Percentiles rank a stretch among this genome's conserved stretches.
phyloP scores from a whole-genome alignment of 53 echinoderm and acorn worm genomes.

The Pentamera pediparva region DNA sequence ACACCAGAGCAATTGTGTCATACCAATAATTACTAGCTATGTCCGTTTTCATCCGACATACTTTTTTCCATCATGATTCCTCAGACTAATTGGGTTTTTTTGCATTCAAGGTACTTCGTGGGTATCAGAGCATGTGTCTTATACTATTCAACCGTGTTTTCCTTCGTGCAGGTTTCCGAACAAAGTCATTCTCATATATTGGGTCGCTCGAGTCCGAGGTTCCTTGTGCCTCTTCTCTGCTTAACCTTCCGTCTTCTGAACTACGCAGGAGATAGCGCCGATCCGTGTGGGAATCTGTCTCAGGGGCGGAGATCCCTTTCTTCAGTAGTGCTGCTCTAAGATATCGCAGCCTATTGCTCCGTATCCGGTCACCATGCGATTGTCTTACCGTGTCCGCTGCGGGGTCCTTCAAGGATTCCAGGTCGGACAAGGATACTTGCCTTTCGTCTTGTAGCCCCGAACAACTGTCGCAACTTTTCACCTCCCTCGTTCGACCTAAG shows the following conservation, averaged over 20 bases:
- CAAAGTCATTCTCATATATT: constrained; percentile 31
- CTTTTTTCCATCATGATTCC: background rate
- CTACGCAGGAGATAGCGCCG: background rate
- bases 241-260: background rate
- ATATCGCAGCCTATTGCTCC: background rate
- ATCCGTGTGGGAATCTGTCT: background rate
- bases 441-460: background rate
- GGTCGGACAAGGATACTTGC: background rate
- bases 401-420: background rate
- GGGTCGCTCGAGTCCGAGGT: too few relatives aligned
- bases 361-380: constrained; percentile 3
- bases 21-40: too few relatives aligned
- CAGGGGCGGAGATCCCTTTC: constrained; percentile 16
- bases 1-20: too few relatives aligned
- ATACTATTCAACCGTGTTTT: constrained; percentile 9
- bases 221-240: background rate
- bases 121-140: too few relatives aligned
- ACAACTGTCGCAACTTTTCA: constrained; percentile 9
- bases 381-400: background rate
- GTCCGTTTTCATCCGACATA: too few relatives aligned
- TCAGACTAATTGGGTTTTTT: too few relatives aligned
- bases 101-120: too few relatives aligned
- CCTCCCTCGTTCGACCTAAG: constrained; percentile 13
- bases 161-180: background rate
- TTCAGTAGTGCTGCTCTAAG: constrained; percentile 20